These are phyloP conservation scores for Gonioctena quinquepunctata DNA, from an alignment of 1,140 invertebrate genomes.

Conservation along the genomic window DNA sequence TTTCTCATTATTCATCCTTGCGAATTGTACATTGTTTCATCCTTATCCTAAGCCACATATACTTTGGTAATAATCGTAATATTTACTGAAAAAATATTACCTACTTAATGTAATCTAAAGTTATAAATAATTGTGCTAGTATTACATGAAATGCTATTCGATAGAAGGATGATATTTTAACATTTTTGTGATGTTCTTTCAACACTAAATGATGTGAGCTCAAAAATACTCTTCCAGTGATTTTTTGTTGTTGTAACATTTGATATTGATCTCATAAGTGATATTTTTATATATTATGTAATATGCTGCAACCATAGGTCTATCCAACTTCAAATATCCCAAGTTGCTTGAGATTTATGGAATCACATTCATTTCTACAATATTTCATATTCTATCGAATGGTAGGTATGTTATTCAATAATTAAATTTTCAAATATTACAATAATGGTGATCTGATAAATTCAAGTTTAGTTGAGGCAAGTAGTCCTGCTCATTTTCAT, in stretches of 20 bases:
- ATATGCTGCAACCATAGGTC: too few species aligned
- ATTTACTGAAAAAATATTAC: neutral
- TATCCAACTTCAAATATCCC: too few species aligned
- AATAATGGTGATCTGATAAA: neutral
- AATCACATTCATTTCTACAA: neutral
- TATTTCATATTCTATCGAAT: conserved; percentile 8
- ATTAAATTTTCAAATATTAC: neutral
- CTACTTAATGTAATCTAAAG: neutral
- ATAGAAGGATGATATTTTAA: neutral
- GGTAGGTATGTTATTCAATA: neutral
- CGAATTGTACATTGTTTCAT: conserved; percentile 12
- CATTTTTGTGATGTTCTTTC: too few species aligned
- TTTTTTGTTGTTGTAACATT: too few species aligned
- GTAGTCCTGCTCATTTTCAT: neutral
- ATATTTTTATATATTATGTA: neutral
- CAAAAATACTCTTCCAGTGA: too few species aligned
- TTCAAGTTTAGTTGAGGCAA: neutral
- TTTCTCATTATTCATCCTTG: conserved; percentile 10
- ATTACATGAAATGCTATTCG: neutral
- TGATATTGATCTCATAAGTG: conserved; percentile 1
- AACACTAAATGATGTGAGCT: too few species aligned
- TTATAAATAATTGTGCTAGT: neutral
- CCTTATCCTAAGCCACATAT: neutral
- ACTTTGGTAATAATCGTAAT: neutral
- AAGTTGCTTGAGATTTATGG: too few species aligned